Evolutionary conservation across 2,888 invertebrate species (phyloP).

Genomic region (Tricholauxania praeusta): DNA sequence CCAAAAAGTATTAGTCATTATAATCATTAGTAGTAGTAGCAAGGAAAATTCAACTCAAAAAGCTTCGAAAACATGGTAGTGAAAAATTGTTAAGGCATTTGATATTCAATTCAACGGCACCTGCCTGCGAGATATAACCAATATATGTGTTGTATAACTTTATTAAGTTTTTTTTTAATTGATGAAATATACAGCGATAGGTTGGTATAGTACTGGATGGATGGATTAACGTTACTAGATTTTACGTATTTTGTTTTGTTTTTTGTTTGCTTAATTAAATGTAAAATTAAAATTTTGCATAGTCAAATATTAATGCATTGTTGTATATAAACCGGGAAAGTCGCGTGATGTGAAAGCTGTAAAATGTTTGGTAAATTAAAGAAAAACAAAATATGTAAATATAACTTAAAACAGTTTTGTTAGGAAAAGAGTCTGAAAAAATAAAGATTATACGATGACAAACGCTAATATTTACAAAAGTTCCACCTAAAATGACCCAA

Average conservation of each 20-base stretch:
- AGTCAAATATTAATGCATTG: slow-evolving; percentile 53
- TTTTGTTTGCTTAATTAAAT: background rate
- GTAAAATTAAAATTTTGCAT: slow-evolving; percentile 9
- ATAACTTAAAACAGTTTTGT: background rate
- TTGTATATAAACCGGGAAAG: slow-evolving; percentile 64
- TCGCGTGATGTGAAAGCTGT: slow-evolving; percentile 66
- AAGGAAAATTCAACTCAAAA: too few relatives aligned
- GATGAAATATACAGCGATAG: slow-evolving; percentile 15
- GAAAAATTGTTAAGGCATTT: too few relatives aligned
- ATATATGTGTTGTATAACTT: too few relatives aligned
- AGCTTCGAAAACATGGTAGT: too few relatives aligned
- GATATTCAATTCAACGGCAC: too few relatives aligned
- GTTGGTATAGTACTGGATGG: slow-evolving; percentile 17
- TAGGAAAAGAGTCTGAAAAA: slow-evolving; percentile 28
- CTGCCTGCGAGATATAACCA: too few relatives aligned
- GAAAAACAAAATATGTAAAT: slow-evolving; percentile 16
- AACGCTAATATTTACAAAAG: too few relatives aligned
- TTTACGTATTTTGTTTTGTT: slow-evolving; percentile 1
- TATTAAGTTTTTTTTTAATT: background rate
- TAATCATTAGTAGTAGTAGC: too few relatives aligned
- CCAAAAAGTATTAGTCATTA: too few relatives aligned
- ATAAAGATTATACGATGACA: too few relatives aligned
- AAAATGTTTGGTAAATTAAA: slow-evolving; percentile 52
- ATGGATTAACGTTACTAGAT: background rate
- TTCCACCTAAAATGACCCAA: too few relatives aligned